Evolutionary conservation across 2,797 vertebrate species (phyloP).

Genomic region (Lepidocolaptes lacrymiger): DNA sequence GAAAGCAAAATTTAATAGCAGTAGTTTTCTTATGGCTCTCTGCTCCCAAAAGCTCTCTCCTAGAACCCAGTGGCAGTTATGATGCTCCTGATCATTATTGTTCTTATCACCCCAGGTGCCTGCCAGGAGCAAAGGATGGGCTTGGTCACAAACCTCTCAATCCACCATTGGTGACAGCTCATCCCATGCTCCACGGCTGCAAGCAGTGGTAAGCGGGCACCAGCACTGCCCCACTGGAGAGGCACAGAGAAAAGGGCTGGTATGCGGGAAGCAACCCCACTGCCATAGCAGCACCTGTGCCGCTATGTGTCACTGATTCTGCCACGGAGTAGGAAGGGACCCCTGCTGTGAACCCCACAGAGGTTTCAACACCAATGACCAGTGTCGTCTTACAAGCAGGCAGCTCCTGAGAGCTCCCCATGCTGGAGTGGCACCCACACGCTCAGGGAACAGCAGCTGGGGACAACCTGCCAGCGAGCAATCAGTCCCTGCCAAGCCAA

Average conservation of each 20-base stretch:
- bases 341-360: fast-evolving
- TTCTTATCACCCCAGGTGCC: neutral
- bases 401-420: neutral
- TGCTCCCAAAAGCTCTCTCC: neutral
- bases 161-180: neutral
- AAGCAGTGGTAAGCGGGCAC: neutral
- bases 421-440: neutral
- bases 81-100: neutral
- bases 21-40: neutral
- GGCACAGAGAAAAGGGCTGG: neutral
- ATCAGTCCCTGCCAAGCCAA: neutral
- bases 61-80: neutral
- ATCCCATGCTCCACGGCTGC: fast-evolving
- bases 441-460: neutral
- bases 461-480: fast-evolving
- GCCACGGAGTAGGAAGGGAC: neutral
- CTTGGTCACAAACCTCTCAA: neutral
- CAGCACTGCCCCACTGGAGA: neutral
- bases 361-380: neutral
- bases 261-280: neutral
- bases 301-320: neutral
- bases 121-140: neutral
- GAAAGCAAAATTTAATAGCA: neutral
- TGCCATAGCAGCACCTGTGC: neutral
- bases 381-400: neutral